These are phyloP conservation scores for Parelbella ahira DNA, from an alignment of 2,888 invertebrate genomes.

Conservation along the genomic window DNA sequence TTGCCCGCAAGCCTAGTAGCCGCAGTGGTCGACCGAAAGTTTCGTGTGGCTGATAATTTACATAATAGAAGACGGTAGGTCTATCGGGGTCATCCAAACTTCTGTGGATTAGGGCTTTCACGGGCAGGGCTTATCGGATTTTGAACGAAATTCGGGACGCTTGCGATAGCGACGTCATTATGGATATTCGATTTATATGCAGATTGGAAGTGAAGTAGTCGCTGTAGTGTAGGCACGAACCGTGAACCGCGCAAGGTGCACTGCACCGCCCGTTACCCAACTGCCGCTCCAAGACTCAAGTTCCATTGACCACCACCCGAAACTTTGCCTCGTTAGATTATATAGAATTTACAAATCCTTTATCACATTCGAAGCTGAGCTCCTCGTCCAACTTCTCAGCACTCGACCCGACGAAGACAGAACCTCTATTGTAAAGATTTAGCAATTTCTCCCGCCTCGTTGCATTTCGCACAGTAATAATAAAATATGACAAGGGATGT, in stretches of 20 bases:
- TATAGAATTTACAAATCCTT: slow-evolving; percentile 33
- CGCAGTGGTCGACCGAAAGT: slow-evolving; percentile 67
- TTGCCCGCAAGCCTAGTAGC: slow-evolving; percentile 64
- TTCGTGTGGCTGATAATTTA: slow-evolving; percentile 76
- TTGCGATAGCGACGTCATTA: slow-evolving; percentile 76
- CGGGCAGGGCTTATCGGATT: slow-evolving; percentile 74
- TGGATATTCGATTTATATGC: slow-evolving; percentile 81
- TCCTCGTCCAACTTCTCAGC: slow-evolving; percentile 68
- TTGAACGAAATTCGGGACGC: slow-evolving; percentile 74
- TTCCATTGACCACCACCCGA: slow-evolving; percentile 10
- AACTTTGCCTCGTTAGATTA: slow-evolving; percentile 18
- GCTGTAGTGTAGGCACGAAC: slow-evolving; percentile 51
- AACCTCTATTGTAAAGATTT: slow-evolving; percentile 70
- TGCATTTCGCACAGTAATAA: slow-evolving; percentile 74
- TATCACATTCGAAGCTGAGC: slow-evolving; percentile 52
- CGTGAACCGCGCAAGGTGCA: slow-evolving; percentile 36
- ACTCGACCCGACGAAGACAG: slow-evolving; percentile 72
- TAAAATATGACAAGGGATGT: slow-evolving; percentile 78
- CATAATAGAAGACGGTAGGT: slow-evolving; percentile 77
- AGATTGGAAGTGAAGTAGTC: slow-evolving; percentile 68
- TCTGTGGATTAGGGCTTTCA: slow-evolving; percentile 76
- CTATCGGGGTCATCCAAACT: slow-evolving; percentile 77
- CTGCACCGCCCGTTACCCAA: slow-evolving; percentile 31
- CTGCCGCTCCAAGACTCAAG: slow-evolving; percentile 25
- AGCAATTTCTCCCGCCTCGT: slow-evolving; percentile 73